Conservation (phyloP, 2,888 invertebrate species). For the Cosmopolites sordidus region DNA sequence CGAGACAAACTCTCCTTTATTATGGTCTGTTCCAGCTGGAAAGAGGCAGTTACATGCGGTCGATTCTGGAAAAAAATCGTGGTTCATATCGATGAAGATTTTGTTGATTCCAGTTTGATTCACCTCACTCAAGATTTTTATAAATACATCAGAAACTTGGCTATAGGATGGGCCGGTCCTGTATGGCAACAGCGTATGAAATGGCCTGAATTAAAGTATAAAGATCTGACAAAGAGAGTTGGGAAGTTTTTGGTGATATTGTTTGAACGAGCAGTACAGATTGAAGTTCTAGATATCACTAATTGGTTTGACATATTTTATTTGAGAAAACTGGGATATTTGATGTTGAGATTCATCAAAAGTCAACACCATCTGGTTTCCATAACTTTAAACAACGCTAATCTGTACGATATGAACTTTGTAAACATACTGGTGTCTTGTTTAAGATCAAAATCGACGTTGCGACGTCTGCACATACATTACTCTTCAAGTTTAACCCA, state of each 20-base stretch:
- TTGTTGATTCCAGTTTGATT: slow-evolving; percentile 39
- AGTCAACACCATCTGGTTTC: slow-evolving; percentile 46
- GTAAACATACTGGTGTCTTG: slow-evolving; percentile 47
- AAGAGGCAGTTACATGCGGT: slow-evolving; percentile 35
- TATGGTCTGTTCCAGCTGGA: slow-evolving; percentile 41
- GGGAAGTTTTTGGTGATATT: slow-evolving; percentile 40
- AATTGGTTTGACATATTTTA: slow-evolving; percentile 51
- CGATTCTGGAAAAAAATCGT: slow-evolving; percentile 40
- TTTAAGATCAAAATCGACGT: slow-evolving; percentile 37
- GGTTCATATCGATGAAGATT: slow-evolving; percentile 41
- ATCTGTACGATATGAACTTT: slow-evolving; percentile 48
- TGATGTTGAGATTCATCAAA: slow-evolving; percentile 41
- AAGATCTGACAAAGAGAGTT: slow-evolving; percentile 45
- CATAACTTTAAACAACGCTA: slow-evolving; percentile 48
- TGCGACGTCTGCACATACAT: slow-evolving; percentile 11
- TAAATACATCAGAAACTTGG: slow-evolving; percentile 48
- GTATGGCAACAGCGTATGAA: not conserved
- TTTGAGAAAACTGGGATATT: slow-evolving; percentile 44
- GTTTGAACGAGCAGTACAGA: slow-evolving; percentile 42
- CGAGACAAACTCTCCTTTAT: slow-evolving; percentile 40
- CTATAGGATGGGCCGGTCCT: slow-evolving; percentile 46
- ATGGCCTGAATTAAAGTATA: slow-evolving; percentile 8
- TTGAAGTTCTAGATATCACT: slow-evolving; percentile 47
- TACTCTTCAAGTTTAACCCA: slow-evolving; percentile 15
- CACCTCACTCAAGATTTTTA: slow-evolving; percentile 44